phyloP scores from a whole-genome alignment of 2,797 vertebrate species.

The Enteromius trimaculatus region DNA sequence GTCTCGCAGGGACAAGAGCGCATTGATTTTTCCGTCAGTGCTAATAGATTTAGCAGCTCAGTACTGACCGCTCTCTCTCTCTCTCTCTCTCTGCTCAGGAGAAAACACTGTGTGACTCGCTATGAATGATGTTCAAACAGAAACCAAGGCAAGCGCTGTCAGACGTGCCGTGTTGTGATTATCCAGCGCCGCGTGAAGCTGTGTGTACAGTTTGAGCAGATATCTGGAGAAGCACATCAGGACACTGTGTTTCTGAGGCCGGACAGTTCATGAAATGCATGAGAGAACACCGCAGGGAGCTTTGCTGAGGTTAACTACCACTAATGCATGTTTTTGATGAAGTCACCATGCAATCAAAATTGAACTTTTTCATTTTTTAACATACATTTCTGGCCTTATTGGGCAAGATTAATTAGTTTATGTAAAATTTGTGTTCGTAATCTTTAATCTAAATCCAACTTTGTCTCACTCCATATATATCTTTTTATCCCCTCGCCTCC shows the following conservation, averaged over 20 bases:
- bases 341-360: background rate
- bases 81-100: slow-evolving; percentile 15
- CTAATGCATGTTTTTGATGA: background rate
- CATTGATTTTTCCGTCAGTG: slow-evolving; percentile 87
- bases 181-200: slow-evolving; percentile 28
- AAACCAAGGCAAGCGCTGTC: slow-evolving; percentile 27
- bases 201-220: slow-evolving; percentile 24
- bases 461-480: background rate
- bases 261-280: background rate
- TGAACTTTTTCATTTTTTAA: background rate
- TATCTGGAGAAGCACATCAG: slow-evolving; percentile 16
- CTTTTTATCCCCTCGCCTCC: background rate
- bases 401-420: background rate
- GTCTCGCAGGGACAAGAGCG: slow-evolving; percentile 77
- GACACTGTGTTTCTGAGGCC: background rate
- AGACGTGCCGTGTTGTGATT: slow-evolving; percentile 31
- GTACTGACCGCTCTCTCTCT: slow-evolving; percentile 71
- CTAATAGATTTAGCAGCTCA: slow-evolving; percentile 84
- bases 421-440: background rate
- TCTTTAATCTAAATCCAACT: background rate
- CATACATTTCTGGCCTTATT: background rate
- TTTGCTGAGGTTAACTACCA: background rate
- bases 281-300: background rate
- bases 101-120: slow-evolving; percentile 29
- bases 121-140: slow-evolving; percentile 44